phyloP scores from a whole-genome alignment of 64 coral and sea anemone genomes.

The Stylophora pistillata region DNA sequence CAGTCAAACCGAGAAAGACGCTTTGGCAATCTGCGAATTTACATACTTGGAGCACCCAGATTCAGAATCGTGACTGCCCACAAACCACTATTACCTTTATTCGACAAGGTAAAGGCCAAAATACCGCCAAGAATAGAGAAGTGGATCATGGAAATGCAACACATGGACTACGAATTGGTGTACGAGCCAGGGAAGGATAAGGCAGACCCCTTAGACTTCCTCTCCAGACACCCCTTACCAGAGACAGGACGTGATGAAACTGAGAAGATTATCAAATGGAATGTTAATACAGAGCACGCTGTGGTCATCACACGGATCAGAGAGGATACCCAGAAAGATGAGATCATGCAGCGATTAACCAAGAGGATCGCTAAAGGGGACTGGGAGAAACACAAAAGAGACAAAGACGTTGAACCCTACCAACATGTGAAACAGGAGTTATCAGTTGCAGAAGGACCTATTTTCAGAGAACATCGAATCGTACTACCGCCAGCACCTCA shows the following conservation, averaged over 20 bases:
- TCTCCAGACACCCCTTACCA: constrained; percentile 49
- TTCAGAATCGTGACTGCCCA: constrained; percentile 53
- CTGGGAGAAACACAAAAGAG: constrained; percentile 29
- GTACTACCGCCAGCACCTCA: background rate
- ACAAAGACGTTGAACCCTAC: constrained; percentile 23
- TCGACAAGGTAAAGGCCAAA: constrained; percentile 50
- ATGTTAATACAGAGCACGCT: constrained; percentile 23
- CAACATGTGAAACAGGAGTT: constrained; percentile 33
- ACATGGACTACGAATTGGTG: constrained; percentile 40
- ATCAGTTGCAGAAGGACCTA: constrained; percentile 18
- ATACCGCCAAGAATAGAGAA: constrained; percentile 37
- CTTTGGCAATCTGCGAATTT: constrained; percentile 54
- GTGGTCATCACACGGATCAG: constrained; percentile 14
- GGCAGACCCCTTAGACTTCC: constrained; percentile 46
- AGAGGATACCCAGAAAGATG: constrained; percentile 42
- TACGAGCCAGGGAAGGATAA: constrained; percentile 61
- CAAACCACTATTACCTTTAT: constrained; percentile 41
- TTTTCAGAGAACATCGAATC: constrained; percentile 26
- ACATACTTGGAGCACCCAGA: constrained; percentile 37
- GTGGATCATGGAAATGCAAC: constrained; percentile 63
- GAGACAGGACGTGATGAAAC: constrained; percentile 15
- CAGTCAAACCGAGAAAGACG: constrained; percentile 53
- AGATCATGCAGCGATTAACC: background rate
- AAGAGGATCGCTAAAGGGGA: constrained; percentile 30
- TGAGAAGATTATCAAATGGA: constrained; percentile 31